Base-by-base conservation (phyloP, 2,888 invertebrate genomes). In the Plagodis pulveraria region DNA sequence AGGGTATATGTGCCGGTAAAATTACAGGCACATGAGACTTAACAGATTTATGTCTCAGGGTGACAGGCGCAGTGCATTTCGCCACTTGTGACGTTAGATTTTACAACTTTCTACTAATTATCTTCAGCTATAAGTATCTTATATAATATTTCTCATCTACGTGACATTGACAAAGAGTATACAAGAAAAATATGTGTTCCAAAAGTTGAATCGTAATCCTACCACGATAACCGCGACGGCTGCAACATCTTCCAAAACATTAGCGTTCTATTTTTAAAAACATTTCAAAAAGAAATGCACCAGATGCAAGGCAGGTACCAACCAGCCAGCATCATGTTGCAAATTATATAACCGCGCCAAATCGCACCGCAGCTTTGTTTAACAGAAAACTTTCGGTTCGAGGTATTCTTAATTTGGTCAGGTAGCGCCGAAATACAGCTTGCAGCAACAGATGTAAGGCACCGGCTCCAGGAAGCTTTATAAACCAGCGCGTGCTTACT, bases 301-400 rank as follows among this genome's bases (percentile, higher is more conserved):
- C 91, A 91, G 87, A 91, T 91, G 91, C 80, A 72, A 69, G 72
- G 87, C 91, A 91, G 91, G 91, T 91, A 91, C 82, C 82, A 73
- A 77, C 63, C 64, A 64, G 76, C 73, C 85, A 87, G 87, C 86
- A 87, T 89, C 90, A 83, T 85, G 83, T 89, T 89, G 89, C 89
- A 88, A 89, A 90, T 89, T 84, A 81, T 70, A 70, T 63, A 69
- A 79, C 58, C 69, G 76, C 52, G 55, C 72, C 59, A 57, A 83
- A 67, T 84, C 66, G 0, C 56, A 63, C 72, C 68, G 55, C 47
- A 5, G 6, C 12, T 5, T 43, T 7, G 47, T 47, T 10, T 34
- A 49, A 52, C 12, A 36, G 7, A 44, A 40, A 61, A 10, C 53
- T 10, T 34, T 42, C 56, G 5, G 22, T n/a, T 33, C 44, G 38